Conservation (phyloP, 2,888 invertebrate species). For the Melitaea athalia region DNA sequence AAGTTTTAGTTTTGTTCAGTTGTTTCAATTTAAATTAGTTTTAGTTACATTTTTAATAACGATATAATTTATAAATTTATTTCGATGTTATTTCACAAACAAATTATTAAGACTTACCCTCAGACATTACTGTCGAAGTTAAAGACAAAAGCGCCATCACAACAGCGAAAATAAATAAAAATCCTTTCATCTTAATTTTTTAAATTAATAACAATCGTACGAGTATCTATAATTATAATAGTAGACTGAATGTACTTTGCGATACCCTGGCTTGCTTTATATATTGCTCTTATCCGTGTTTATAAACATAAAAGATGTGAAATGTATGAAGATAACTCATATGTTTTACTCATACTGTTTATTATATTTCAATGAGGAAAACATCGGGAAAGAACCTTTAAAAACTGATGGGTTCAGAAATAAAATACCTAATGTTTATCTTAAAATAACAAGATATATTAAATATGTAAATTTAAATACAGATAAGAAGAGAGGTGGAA, state of each 20-base stretch:
- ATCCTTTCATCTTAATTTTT: constrained; percentile 7
- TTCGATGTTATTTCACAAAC: no score
- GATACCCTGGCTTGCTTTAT: neutral
- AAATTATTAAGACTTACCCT: neutral
- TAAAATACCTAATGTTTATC: neutral
- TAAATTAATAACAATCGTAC: neutral
- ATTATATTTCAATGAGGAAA: neutral
- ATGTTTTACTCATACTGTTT: neutral
- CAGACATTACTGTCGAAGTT: neutral
- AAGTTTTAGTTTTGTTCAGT: no score
- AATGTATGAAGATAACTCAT: neutral
- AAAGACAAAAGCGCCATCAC: constrained; percentile 10
- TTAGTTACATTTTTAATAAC: no score
- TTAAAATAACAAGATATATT: no score
- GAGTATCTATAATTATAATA: neutral
- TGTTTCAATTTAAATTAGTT: no score
- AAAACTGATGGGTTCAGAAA: neutral
- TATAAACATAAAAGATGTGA: neutral
- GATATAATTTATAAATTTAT: no score
- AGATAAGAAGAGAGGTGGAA: neutral
- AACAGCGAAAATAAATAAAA: neutral
- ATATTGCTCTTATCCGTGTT: neutral
- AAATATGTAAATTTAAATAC: neutral
- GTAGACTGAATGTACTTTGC: neutral
- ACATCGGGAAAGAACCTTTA: neutral